phyloP scores from a whole-genome alignment of 2,797 vertebrate species.

The Microcaecilia unicolor region DNA sequence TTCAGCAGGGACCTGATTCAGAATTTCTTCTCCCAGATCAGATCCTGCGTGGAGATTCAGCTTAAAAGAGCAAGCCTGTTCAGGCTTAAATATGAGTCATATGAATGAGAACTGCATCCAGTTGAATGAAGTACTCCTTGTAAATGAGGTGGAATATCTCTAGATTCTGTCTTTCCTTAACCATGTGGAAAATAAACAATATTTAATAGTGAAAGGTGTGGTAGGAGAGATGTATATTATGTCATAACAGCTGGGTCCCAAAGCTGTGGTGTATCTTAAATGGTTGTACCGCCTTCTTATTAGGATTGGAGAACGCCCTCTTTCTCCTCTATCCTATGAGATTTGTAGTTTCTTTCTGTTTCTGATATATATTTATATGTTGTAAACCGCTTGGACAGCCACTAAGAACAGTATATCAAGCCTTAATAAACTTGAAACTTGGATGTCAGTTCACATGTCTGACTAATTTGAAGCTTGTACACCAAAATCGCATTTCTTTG shows the following conservation, averaged over 20 bases:
- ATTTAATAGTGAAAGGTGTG: constrained; percentile 27
- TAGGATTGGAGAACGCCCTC: no score
- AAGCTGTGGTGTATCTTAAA: constrained; percentile 24
- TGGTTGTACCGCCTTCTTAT: constrained; percentile 31
- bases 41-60: constrained; percentile 13
- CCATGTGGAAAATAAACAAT: constrained; percentile 30
- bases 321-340: no score
- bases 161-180: constrained; percentile 30
- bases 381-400: no score
- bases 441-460: no score
- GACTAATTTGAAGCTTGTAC: no score
- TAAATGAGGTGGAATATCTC: constrained; percentile 28
- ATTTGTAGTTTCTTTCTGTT: no score
- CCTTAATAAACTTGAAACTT: no score
- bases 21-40: not conserved
- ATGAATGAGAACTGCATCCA: constrained; percentile 19
- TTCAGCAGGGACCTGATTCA: not conserved
- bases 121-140: constrained; percentile 28
- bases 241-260: constrained; percentile 43
- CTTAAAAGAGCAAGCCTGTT: constrained; percentile 31
- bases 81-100: constrained; percentile 23
- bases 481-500: no score
- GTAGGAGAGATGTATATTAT: constrained; percentile 14
- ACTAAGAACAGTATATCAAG: no score
- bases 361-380: no score